Evolutionary conservation across 37 sponge, comb jelly and placozoan species (phyloP).

Genomic region (Theonella swinhoei): DNA sequence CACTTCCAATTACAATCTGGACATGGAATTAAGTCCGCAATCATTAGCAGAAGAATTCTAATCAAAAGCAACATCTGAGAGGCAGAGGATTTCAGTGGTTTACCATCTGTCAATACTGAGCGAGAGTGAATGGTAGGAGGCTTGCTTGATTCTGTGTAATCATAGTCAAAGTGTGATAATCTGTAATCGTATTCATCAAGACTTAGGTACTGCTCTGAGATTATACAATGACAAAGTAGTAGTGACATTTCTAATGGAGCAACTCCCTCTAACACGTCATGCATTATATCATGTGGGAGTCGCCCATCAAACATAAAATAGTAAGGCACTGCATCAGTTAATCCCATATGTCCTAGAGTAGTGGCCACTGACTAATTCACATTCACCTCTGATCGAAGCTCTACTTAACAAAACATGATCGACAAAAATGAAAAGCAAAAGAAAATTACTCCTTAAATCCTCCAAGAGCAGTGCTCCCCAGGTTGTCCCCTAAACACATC

Average conservation of each 20-base stretch:
- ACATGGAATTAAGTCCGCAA: slow-evolving; percentile 35
- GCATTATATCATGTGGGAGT: slow-evolving; percentile 60
- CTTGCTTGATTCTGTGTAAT: slow-evolving; percentile 19
- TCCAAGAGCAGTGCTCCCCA: slow-evolving; percentile 42
- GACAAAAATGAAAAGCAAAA: slow-evolving; percentile 38
- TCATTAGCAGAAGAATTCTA: slow-evolving; percentile 30
- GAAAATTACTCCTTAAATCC: slow-evolving; percentile 48
- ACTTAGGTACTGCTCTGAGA: neutral
- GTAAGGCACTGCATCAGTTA: slow-evolving; percentile 1
- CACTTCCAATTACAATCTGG: slow-evolving; percentile 29
- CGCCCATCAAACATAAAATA: slow-evolving; percentile 36
- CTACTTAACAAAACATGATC: slow-evolving; percentile 1
- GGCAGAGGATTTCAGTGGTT: slow-evolving; percentile 15
- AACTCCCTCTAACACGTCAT: slow-evolving; percentile 42
- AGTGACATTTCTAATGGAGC: slow-evolving; percentile 27
- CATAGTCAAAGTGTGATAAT: slow-evolving; percentile 37
- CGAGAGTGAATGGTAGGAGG: slow-evolving; percentile 12
- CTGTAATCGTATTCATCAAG: slow-evolving; percentile 27
- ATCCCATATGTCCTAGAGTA: slow-evolving; percentile 59
- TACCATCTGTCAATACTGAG: neutral
- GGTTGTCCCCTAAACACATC: slow-evolving; percentile 42
- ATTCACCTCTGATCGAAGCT: slow-evolving; percentile 8
- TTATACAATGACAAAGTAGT: slow-evolving; percentile 7
- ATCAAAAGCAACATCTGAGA: slow-evolving; percentile 13
- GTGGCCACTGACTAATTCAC: slow-evolving; percentile 23